Percentiles rank a stretch among this genome's conserved stretches.
These are phyloP conservation scores for Tribolium madens DNA, from an alignment of 1,140 invertebrate species.

Conservation along the genomic window DNA sequence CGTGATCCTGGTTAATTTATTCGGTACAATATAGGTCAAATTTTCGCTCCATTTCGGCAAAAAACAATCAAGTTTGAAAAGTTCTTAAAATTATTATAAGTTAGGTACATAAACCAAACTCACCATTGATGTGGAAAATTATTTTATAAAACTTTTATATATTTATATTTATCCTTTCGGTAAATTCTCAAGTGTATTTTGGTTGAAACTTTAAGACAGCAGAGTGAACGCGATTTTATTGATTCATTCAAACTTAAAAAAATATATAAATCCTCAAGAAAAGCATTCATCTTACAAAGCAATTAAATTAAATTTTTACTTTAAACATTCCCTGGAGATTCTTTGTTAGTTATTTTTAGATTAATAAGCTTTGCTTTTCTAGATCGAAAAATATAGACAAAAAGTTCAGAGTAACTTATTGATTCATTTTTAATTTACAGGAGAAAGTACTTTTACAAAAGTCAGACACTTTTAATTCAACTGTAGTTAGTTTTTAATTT, in stretches of 20 bases:
- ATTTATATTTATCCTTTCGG: not conserved
- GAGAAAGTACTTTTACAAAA: not conserved
- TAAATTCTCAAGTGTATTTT: not conserved
- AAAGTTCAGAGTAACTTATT: too few relatives aligned
- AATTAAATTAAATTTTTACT: not conserved
- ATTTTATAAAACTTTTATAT: not conserved
- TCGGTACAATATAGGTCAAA: not conserved
- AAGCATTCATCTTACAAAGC: not conserved
- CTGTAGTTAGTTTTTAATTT: not conserved
- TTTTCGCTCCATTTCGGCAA: not conserved
- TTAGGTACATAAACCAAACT: not conserved
- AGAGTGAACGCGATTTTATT: not conserved
- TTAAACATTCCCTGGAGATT: not conserved
- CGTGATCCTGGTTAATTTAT: not conserved
- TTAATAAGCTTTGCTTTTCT: not conserved
- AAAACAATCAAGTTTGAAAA: not conserved
- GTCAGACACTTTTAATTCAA: not conserved
- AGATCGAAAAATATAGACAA: not conserved
- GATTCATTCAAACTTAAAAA: not conserved
- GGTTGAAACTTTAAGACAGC: not conserved
- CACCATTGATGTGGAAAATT: not conserved
- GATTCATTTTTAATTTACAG: not conserved
- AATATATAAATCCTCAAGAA: not conserved
- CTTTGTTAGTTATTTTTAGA: not conserved
- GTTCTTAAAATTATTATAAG: not conserved